Conservation (phyloP, 1,140 invertebrate genomes). For the Drosophila watanabei region DNA sequence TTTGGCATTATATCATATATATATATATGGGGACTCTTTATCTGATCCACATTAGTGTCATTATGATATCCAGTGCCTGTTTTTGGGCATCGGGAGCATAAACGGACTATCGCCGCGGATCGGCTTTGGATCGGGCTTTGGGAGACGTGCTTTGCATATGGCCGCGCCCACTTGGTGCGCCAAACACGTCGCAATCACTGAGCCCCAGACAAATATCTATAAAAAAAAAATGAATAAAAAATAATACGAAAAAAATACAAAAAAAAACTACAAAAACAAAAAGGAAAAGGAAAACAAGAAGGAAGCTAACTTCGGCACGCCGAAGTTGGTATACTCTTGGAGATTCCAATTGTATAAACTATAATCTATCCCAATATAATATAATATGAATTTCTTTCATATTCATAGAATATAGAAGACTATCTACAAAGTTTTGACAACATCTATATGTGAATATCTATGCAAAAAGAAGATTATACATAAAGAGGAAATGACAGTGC, state of each 20-base stretch:
- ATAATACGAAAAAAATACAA: background rate
- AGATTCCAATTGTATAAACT: too few relatives aligned
- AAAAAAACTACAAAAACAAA: background rate
- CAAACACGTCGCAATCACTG: conserved; percentile 65
- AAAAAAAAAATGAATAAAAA: conserved; percentile 3
- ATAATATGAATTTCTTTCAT: too few relatives aligned
- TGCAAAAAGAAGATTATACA: too few relatives aligned
- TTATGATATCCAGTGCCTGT: conserved; percentile 21
- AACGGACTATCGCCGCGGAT: conserved; percentile 20
- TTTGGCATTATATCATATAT: background rate
- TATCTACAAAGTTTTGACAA: too few relatives aligned
- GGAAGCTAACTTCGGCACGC: too few relatives aligned
- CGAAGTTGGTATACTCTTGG: too few relatives aligned
- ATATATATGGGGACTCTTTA: conserved; percentile 17
- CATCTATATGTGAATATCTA: too few relatives aligned
- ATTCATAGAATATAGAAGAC: too few relatives aligned
- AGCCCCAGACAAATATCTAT: conserved; percentile 31
- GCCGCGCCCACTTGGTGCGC: conserved; percentile 68
- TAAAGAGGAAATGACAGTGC: too few relatives aligned
- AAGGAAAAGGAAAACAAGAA: conserved; percentile 2
- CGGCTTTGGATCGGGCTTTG: conserved; percentile 16
- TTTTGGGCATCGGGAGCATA: conserved; percentile 46
- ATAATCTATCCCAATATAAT: too few relatives aligned
- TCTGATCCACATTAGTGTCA: conserved; percentile 46
- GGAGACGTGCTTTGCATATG: conserved; percentile 72